Evolutionary conservation across 2,888 invertebrate genomes (phyloP), one percentile per base, ranked within the genome.

Genomic region (Dryobota labecula): DNA sequence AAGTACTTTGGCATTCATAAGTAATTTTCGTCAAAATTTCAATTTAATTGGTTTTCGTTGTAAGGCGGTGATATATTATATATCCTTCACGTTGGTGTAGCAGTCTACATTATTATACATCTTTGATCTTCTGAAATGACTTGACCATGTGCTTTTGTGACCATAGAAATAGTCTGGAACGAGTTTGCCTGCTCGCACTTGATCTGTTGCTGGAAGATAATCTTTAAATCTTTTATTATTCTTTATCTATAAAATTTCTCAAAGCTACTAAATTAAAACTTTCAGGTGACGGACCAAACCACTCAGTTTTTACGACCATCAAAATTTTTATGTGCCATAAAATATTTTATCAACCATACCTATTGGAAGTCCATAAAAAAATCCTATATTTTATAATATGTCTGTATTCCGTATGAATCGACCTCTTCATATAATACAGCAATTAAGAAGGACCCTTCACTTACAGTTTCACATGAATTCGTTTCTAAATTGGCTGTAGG

Each of bases 391-490:
- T 63, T 18, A 47, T 58, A 47, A 63, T 70, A 36, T 77, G 9
- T 49, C n/a, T 73, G 13, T 65, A n/a, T 69, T 54, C 8, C 61
- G 13, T 65, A 24, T 65, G 18, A 7, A 30, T 13, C n/a, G 9
- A 64, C 38, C 36, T 61, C 36, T 41, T 38, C 51, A 57, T 63
- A 30, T 82, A 64, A 67, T 53, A 72, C 27, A 69, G 51, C 71
- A 80, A 80, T 84, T 76, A 85, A 69, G 60, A 58, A 24, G 60
- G 70, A 41, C 57, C 72, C 65, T 65, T 73, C 65, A 83, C 73
- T 83, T 89, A 87, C 85, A 88, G 82, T 88, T 89, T 83, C 79
- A 85, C 89, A 88, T 89, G 90, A 92, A 90, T 90, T 91, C 84
- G 86, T 87, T 87, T 82, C 77, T 65, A 86, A 88, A 89, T 87